Conservation (phyloP, 2,113 vertebrate genomes). For the Saimiri boliviensis region DNA sequence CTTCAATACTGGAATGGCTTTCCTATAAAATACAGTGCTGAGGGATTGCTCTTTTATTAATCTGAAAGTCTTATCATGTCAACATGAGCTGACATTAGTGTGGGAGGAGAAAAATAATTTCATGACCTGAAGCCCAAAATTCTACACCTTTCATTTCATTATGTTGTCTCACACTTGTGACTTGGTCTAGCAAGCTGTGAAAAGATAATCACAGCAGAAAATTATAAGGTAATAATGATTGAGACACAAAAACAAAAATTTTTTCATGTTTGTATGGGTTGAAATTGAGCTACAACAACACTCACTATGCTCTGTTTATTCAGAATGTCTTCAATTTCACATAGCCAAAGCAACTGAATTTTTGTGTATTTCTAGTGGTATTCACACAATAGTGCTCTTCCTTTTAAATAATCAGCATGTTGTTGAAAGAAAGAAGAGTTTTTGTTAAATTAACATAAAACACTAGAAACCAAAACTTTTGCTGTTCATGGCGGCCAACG, state of each 20-base stretch:
- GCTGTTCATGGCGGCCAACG: not conserved
- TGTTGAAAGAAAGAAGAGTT: conserved; percentile 20
- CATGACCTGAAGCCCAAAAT: not conserved
- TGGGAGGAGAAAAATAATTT: not conserved
- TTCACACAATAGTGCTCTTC: not conserved
- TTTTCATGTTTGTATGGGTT: not conserved
- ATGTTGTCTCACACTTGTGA: not conserved
- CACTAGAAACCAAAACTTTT: not conserved
- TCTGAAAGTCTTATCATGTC: not conserved
- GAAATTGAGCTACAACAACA: not conserved
- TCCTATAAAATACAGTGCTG: not conserved
- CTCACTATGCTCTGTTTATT: conserved; percentile 25
- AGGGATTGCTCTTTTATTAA: not conserved
- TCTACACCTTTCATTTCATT: not conserved
- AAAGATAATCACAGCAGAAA: not conserved
- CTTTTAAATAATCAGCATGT: conserved; percentile 27
- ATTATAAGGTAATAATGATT: not conserved
- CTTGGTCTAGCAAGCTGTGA: not conserved
- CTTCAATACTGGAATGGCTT: not conserved
- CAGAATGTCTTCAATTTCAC: not conserved
- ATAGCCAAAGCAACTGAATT: not conserved
- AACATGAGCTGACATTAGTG: not conserved
- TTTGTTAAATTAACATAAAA: conserved; percentile 33
- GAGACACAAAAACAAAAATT: not conserved
- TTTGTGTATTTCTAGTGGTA: not conserved